Base-by-base conservation (phyloP, 2,888 invertebrate species). In the Caenorhabditis virilis region DNA sequence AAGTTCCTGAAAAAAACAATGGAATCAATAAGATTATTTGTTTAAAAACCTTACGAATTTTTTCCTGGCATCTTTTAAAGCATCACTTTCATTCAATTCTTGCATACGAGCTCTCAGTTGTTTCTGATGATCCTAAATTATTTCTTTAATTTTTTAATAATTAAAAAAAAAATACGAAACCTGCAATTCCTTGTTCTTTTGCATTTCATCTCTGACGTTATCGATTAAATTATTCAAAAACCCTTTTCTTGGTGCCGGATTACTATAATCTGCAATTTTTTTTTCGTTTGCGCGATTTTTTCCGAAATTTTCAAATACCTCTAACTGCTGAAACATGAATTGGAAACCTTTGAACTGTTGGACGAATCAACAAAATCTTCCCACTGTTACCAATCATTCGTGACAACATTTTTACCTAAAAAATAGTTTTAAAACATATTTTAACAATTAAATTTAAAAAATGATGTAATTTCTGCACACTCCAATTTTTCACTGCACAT, bases 101-200 rank as follows among this genome's bases (percentile, higher is more conserved):
- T 68, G 65, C 68, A 82, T 72, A 46, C 79, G 52, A 45, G 79
- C 71, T 56, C 76, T 65, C 20, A 82, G 58, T 27, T 74, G 66
- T 25, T 74, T 69, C 49, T 78, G 78, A 59, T 77, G 74, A n/a
- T 79, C 77, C 77, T 80, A 43, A 72, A 46, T 23, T n/a, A 26
- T 11, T 23, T 46, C 30, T 27, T 46, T 43, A n/a, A 16, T 27
- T 9, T 18, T 15, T 39, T 48, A 20, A n/a, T 41, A 23, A 36
- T 13, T 5, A 42, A 33, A 43, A 48, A 39, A 27, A 35, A 26
- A 22, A 2, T 27, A 16, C 22, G n/a, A 41, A 27, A 86, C 87
- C 85, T 95, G 95, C 91, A 98, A 93, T 84, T 97, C 95, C 85
- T 97, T 95, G 85, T 93, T 97, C 84, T 93, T 93, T 16, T 90